Conservation (phyloP, 2,113 vertebrate genomes). For the Bos indicus region DNA sequence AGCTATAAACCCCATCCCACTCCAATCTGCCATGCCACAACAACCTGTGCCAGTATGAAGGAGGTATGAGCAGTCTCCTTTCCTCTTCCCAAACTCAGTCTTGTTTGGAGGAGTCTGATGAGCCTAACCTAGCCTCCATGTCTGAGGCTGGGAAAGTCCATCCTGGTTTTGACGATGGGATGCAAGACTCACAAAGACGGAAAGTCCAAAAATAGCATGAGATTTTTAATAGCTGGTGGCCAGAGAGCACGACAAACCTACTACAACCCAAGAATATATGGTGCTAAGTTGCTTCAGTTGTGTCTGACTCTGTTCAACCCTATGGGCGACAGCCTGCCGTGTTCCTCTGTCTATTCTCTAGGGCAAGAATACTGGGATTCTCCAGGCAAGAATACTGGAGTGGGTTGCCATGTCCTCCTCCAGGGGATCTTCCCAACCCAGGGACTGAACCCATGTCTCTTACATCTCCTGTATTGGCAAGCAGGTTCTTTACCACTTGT, state of each 20-base stretch:
- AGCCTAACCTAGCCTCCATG: background rate
- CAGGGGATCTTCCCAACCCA: background rate
- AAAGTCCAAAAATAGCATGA: background rate
- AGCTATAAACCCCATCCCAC: background rate
- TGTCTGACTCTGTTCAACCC: background rate
- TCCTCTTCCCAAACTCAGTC: background rate
- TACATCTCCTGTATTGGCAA: background rate
- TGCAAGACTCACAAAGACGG: background rate
- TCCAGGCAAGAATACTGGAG: background rate
- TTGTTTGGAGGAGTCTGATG: background rate
- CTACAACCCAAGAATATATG: background rate
- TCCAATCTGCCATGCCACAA: background rate
- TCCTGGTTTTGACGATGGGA: background rate
- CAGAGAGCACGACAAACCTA: background rate
- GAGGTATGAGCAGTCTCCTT: background rate
- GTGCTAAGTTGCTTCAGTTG: background rate
- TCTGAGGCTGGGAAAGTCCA: background rate
- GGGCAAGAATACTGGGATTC: background rate
- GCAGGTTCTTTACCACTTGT: background rate
- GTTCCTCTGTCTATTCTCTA: background rate
- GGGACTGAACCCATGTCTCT: background rate
- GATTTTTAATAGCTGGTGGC: background rate
- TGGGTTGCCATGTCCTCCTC: background rate
- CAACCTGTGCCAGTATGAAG: background rate
- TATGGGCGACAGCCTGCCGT: background rate